Conservation (phyloP, 1,140 invertebrate species). For the Oreohelix idahoensis region DNA sequence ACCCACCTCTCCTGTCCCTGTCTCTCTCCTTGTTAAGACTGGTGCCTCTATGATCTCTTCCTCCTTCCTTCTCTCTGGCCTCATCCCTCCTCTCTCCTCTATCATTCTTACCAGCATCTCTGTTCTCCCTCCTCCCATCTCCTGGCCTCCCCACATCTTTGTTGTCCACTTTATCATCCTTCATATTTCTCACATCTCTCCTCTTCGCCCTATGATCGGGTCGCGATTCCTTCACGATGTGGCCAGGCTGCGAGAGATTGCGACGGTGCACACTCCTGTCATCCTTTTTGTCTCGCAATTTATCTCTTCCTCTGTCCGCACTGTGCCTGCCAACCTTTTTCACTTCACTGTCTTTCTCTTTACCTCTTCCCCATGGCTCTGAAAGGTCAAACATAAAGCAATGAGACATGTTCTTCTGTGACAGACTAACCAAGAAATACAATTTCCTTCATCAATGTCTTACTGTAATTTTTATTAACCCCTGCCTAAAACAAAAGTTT, state of each 20-base stretch:
- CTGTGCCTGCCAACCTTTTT: slow-evolving; percentile 6
- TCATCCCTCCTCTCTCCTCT: slow-evolving; percentile 6
- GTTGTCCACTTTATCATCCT: neutral
- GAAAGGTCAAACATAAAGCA: neutral
- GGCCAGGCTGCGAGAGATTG: neutral
- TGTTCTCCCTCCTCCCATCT: neutral
- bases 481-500: no score
- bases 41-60: neutral
- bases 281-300: slow-evolving; percentile 3
- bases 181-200: slow-evolving; percentile 13
- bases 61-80: slow-evolving; percentile 12
- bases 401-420: neutral
- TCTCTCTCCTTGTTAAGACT: slow-evolving; percentile 8
- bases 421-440: neutral
- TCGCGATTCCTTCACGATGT: neutral
- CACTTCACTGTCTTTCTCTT: neutral
- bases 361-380: slow-evolving; percentile 16
- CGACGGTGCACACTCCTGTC: neutral
- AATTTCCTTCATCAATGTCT: no score
- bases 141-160: neutral
- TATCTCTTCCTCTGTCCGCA: slow-evolving; percentile 12
- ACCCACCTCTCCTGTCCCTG: slow-evolving; percentile 13
- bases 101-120: neutral
- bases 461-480: no score
- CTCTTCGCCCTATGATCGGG: neutral